Evolutionary conservation across 2,888 invertebrate species (phyloP).

Genomic region (Tupiocoris notatus): DNA sequence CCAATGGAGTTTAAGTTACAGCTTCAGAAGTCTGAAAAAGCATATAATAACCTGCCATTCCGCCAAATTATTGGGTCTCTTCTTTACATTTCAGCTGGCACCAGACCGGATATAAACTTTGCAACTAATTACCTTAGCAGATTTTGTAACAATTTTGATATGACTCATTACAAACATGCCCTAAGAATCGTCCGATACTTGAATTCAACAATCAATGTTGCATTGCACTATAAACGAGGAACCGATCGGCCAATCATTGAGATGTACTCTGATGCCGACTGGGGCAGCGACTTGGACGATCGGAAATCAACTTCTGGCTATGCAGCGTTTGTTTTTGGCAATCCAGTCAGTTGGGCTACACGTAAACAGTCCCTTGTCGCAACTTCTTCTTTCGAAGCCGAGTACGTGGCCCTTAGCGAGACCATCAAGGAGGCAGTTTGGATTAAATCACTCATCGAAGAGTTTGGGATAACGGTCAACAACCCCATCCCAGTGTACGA

Average conservation of each 20-base stretch:
- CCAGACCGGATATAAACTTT: conserved; percentile 12
- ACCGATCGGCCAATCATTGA: conserved; percentile 10
- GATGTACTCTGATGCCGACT: conserved; percentile 48
- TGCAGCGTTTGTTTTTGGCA: conserved; percentile 43
- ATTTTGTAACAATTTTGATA: background rate
- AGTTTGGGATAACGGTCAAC: conserved; percentile 43
- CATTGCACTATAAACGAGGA: background rate
- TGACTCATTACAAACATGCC: conserved; percentile 20
- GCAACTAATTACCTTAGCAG: conserved; percentile 23
- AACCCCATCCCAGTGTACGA: conserved; percentile 43
- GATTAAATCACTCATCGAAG: conserved; percentile 48
- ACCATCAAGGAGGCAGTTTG: conserved; percentile 50
- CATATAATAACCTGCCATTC: conserved; percentile 3
- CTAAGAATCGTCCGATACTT: conserved; percentile 38
- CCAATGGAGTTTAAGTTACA: conserved; percentile 14
- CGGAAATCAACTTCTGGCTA: conserved; percentile 50
- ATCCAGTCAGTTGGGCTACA: conserved; percentile 14
- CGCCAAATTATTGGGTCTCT: conserved; percentile 16
- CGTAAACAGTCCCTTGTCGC: conserved; percentile 13
- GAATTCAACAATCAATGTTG: conserved; percentile 25
- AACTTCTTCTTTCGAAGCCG: conserved; percentile 51
- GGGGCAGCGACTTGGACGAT: conserved; percentile 45
- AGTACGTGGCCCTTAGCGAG: conserved; percentile 50
- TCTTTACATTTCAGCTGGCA: conserved; percentile 1
- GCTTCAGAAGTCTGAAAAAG: background rate